Evolutionary conservation across 1,140 invertebrate species (phyloP).

Genomic region (Lepidurus arcticus): DNA sequence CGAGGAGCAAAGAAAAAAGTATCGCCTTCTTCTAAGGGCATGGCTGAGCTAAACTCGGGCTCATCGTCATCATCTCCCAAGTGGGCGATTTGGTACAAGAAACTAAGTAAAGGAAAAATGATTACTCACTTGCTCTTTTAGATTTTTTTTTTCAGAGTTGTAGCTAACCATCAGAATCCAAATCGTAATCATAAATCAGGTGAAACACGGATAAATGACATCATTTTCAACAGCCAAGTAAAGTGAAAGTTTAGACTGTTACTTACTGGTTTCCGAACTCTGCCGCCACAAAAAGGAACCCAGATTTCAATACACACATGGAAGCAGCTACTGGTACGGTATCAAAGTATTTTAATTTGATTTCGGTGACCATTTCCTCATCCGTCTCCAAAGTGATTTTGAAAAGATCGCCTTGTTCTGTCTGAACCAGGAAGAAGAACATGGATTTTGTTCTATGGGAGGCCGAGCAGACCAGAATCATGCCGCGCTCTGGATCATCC

Average conservation of each 20-base stretch:
- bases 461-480: slow-evolving; percentile 99
- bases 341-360: slow-evolving; percentile 99
- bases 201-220: slow-evolving; percentile 36
- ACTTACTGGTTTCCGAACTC: slow-evolving; percentile 99
- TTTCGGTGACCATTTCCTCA: slow-evolving; percentile 97
- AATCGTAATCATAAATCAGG: slow-evolving; percentile 35
- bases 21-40: slow-evolving; percentile 96
- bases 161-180: slow-evolving; percentile 28
- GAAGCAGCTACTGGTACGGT: slow-evolving; percentile 92
- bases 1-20: slow-evolving; percentile 98
- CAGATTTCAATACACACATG: slow-evolving; percentile 97
- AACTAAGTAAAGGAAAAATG: slow-evolving; percentile 33
- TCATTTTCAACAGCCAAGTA: slow-evolving; percentile 34
- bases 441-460: slow-evolving; percentile 99
- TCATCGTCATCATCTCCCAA: slow-evolving; percentile 99
- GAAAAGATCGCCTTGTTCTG: slow-evolving; percentile 96
- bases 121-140: not conserved
- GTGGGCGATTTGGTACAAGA: slow-evolving; percentile 95
- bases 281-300: slow-evolving; percentile 95
- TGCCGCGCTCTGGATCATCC: slow-evolving; percentile 97
- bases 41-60: slow-evolving; percentile 96
- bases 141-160: not conserved
- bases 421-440: slow-evolving; percentile 93
- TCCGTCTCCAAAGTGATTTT: slow-evolving; percentile 98
- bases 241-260: slow-evolving; percentile 25